phyloP scores from a whole-genome alignment of 2,113 vertebrate species.

The Halichoerus grypus region DNA sequence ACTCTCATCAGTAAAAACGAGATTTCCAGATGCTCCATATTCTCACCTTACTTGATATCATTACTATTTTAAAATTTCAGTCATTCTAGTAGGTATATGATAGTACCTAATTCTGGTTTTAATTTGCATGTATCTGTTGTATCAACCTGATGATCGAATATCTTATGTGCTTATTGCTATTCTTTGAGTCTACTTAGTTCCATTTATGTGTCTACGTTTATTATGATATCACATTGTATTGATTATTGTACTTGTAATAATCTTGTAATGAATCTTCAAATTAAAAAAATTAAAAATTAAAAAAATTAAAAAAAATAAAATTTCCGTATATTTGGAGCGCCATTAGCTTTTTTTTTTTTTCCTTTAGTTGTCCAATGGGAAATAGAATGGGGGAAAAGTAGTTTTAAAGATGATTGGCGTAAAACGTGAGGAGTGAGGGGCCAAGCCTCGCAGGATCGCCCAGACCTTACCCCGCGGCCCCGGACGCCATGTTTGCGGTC shows the following conservation, averaged over 20 bases:
- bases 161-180: neutral
- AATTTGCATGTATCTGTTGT: neutral
- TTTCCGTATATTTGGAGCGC: neutral
- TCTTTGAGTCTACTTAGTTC: neutral
- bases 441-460: neutral
- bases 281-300: no score
- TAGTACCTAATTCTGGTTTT: neutral
- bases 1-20: neutral
- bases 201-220: neutral
- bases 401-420: neutral
- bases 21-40: neutral
- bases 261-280: no score
- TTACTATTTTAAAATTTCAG: neutral
- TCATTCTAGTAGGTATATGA: neutral
- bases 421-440: neutral
- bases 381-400: neutral
- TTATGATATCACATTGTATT: no score
- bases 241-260: no score
- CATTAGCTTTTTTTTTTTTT: neutral
- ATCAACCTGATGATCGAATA: neutral
- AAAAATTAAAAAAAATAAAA: neutral
- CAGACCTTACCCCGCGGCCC: neutral
- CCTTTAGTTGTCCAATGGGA: neutral
- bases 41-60: neutral
- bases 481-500: fast-evolving